These are phyloP conservation scores for Hypomecis punctinalis DNA, from an alignment of 2,888 invertebrate species.

Conservation along the genomic window DNA sequence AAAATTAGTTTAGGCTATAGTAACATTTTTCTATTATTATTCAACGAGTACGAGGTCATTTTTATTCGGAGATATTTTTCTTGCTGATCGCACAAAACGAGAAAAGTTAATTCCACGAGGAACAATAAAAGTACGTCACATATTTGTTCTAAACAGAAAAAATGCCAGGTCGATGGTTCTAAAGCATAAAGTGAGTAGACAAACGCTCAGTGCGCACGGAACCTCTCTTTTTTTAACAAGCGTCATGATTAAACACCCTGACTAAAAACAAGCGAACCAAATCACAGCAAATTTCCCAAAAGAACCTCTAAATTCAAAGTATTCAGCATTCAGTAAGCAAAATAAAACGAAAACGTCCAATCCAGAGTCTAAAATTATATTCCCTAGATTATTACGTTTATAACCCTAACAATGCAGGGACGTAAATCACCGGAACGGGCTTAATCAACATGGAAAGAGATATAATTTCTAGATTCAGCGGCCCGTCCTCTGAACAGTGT, in stretches of 20 bases:
- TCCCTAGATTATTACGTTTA: slow-evolving; percentile 7
- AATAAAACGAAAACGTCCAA: slow-evolving; percentile 7
- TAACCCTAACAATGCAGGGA: slow-evolving; percentile 9
- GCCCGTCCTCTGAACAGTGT: neutral
- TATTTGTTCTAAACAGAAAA: too few relatives aligned
- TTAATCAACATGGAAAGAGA: slow-evolving; percentile 13
- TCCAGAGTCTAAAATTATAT: slow-evolving; percentile 8
- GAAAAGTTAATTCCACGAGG: too few relatives aligned
- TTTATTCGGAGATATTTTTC: too few relatives aligned
- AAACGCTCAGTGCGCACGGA: too few relatives aligned
- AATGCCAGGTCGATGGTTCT: too few relatives aligned
- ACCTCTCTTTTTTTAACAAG: neutral
- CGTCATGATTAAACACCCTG: neutral
- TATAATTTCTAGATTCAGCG: slow-evolving; percentile 17
- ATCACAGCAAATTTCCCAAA: neutral
- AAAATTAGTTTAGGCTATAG: too few relatives aligned
- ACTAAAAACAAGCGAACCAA: neutral
- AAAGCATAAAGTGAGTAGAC: too few relatives aligned
- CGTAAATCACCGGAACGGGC: slow-evolving; percentile 3
- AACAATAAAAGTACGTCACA: too few relatives aligned
- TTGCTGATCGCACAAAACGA: too few relatives aligned
- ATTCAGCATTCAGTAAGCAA: neutral
- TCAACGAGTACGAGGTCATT: too few relatives aligned
- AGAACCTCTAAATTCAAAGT: neutral
- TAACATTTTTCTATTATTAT: too few relatives aligned